Evolutionary conservation across 2,888 invertebrate species (phyloP).

Genomic region (Diadromus collaris): DNA sequence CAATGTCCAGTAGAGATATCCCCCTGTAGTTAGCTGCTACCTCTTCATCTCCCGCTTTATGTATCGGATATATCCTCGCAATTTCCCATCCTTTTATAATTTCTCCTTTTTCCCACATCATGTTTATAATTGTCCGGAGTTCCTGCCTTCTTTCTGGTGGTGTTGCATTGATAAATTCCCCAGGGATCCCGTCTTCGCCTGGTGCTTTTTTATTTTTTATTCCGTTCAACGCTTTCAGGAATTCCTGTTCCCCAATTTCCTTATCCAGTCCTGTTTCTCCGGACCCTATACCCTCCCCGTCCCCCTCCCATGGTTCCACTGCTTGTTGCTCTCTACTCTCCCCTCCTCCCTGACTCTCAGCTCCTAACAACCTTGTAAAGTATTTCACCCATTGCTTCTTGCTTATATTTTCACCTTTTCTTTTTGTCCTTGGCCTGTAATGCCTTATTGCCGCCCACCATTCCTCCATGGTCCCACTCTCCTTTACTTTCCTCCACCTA

Average conservation of each 20-base stretch:
- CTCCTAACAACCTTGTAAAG: background rate
- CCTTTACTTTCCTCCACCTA: slow-evolving; percentile 7
- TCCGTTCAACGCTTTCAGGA: background rate
- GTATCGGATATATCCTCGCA: background rate
- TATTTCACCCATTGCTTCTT: background rate
- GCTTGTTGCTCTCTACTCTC: background rate
- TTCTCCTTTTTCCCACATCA: background rate
- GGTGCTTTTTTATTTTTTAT: background rate
- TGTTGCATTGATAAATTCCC: background rate
- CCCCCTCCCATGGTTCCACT: background rate
- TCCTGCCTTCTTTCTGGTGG: background rate
- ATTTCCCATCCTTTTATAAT: background rate
- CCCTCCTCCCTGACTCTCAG: background rate
- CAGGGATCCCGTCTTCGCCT: background rate
- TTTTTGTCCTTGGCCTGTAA: background rate
- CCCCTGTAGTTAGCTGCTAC: background rate
- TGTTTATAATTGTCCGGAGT: background rate
- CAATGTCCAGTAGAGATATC: background rate
- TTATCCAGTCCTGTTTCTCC: background rate
- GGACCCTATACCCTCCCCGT: background rate
- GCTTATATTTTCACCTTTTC: background rate
- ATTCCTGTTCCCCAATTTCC: background rate
- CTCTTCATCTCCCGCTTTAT: background rate
- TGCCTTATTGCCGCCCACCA: slow-evolving; percentile 12
- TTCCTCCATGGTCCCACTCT: background rate